A percentile compares a stretch with the other conserved stretches of the same genome.
These are phyloP conservation scores for Pseudocheirus occidentalis DNA, from an alignment of 2,797 vertebrate species.

Conservation along the genomic window DNA sequence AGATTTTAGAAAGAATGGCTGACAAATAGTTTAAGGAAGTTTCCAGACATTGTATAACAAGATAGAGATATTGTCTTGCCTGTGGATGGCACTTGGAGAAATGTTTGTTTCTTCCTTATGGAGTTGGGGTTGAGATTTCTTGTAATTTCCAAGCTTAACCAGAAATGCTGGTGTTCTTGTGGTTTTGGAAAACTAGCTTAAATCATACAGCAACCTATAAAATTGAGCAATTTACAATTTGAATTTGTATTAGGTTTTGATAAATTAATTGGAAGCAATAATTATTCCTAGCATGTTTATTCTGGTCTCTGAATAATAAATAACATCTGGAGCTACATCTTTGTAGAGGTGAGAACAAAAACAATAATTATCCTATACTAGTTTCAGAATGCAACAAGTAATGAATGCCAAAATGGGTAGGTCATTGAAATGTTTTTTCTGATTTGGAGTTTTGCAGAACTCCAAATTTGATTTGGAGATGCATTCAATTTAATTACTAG, in stretches of 20 bases:
- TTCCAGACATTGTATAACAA: not conserved
- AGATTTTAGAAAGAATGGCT: not conserved
- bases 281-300: not conserved
- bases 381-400: not conserved
- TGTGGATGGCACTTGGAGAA: not conserved
- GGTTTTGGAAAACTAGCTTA: not conserved
- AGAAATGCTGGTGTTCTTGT: not conserved
- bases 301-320: not conserved
- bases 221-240: not conserved
- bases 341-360: not conserved
- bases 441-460: no score
- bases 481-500: not conserved
- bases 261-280: not conserved
- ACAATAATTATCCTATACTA: not conserved
- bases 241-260: not conserved
- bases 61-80: not conserved
- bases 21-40: not conserved
- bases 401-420: not conserved
- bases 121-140: not conserved
- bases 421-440: not conserved
- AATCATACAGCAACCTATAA: not conserved
- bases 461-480: not conserved
- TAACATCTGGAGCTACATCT: not conserved
- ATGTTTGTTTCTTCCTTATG: not conserved
- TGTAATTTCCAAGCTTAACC: not conserved